phyloP scores from a whole-genome alignment of 2,888 invertebrate species.

The Loripinus fragilis region DNA sequence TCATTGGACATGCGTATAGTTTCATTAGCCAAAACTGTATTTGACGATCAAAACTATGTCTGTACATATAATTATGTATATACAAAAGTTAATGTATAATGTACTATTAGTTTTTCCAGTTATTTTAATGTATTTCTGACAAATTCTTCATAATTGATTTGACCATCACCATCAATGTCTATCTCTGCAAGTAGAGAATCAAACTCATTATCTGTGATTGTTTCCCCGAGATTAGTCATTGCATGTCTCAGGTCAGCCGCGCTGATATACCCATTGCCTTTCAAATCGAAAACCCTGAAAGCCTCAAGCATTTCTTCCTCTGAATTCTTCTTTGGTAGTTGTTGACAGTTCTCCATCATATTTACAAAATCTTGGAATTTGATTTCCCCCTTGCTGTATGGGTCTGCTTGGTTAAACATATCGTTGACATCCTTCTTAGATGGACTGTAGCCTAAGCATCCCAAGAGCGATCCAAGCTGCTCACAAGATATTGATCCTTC shows the following conservation, averaged over 20 bases:
- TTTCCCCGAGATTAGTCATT: background rate
- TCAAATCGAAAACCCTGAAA: background rate
- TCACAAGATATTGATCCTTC: background rate
- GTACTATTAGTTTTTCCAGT: background rate
- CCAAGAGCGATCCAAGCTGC: background rate
- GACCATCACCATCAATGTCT: background rate
- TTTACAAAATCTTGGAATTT: background rate
- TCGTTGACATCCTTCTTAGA: background rate
- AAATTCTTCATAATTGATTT: background rate
- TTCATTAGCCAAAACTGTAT: no score
- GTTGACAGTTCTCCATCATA: background rate
- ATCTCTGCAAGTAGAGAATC: background rate
- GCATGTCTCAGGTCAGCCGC: no score
- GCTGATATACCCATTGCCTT: background rate
- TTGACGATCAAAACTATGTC: background rate
- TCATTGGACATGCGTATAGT: no score
- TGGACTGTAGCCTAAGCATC: background rate
- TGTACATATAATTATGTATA: background rate
- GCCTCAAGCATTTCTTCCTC: background rate
- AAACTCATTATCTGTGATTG: background rate
- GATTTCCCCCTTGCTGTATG: background rate
- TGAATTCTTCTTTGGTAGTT: background rate
- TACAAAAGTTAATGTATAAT: background rate
- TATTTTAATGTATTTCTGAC: background rate
- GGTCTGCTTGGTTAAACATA: background rate